Percentiles rank a stretch among this genome's conserved stretches.
Evolutionary conservation across 2,113 vertebrate genomes (phyloP).

Genomic region (Gobius niger): DNA sequence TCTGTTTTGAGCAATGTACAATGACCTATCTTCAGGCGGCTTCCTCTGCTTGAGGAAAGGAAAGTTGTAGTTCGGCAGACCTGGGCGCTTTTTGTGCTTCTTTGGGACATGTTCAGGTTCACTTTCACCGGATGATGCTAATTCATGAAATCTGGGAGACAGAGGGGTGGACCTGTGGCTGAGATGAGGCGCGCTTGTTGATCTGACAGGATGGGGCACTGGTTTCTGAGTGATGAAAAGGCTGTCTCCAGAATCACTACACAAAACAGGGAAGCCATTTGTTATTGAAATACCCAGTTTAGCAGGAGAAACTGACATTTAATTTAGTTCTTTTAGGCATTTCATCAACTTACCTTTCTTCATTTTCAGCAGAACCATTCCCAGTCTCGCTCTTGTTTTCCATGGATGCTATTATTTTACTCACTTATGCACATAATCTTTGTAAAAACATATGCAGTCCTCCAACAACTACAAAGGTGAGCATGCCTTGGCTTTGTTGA

Average conservation of each 20-base stretch:
- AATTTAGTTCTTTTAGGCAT: background rate
- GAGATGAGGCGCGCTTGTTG: rapidly evolving
- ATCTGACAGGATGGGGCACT: conserved; percentile 26
- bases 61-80: conserved; percentile 42
- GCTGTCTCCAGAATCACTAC: conserved; percentile 73
- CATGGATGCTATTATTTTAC: conserved; percentile 4
- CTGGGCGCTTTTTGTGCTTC: background rate
- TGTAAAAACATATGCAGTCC: background rate
- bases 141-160: background rate
- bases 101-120: background rate
- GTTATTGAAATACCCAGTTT: background rate
- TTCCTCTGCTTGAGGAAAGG: conserved; percentile 39
- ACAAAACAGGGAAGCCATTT: background rate
- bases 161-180: background rate
- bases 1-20: background rate
- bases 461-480: background rate
- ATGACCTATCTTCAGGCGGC: rapidly evolving
- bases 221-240: conserved; percentile 72
- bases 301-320: background rate
- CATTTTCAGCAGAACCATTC: background rate
- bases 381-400: background rate
- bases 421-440: conserved; percentile 20
- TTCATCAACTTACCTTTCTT: conserved; percentile 49
- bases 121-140: background rate
- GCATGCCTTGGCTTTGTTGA: background rate